Evolutionary conservation across 1,140 invertebrate genomes (phyloP).

Genomic region (Eufriesea mexicana): DNA sequence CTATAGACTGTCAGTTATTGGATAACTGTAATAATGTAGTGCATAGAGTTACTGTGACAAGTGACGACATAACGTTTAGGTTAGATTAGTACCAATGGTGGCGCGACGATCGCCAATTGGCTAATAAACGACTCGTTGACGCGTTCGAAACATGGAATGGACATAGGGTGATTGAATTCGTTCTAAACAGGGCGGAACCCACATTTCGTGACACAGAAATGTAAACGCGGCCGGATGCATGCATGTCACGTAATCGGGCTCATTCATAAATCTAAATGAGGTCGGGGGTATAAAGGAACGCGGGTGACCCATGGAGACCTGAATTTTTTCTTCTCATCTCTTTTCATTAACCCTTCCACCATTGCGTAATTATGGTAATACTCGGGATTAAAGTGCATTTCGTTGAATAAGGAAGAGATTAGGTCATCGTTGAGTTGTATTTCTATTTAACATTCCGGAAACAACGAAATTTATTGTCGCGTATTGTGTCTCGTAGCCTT

Average conservation of each 20-base stretch:
- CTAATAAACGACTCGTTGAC: slow-evolving; percentile 10
- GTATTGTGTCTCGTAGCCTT: neutral
- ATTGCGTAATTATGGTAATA: slow-evolving; percentile 1
- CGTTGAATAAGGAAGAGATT: neutral
- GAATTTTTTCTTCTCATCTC: neutral
- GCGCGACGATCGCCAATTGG: neutral
- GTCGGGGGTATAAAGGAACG: neutral
- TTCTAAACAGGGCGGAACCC: slow-evolving; percentile 11
- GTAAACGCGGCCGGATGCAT: slow-evolving; percentile 8
- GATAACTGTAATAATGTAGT: slow-evolving; percentile 53
- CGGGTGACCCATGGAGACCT: neutral
- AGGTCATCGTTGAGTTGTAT: neutral
- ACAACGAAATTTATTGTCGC: neutral
- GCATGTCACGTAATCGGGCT: neutral
- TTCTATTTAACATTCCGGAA: neutral
- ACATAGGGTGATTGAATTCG: slow-evolving; percentile 34
- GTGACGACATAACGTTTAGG: neutral
- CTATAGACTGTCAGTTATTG: too few relatives aligned
- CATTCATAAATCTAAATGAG: slow-evolving; percentile 32
- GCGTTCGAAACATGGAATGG: neutral
- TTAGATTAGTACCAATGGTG: slow-evolving; percentile 1
- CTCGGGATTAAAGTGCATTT: neutral
- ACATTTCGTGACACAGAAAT: slow-evolving; percentile 32
- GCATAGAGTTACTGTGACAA: neutral
- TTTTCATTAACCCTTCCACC: neutral